Conservation (phyloP, 2,888 invertebrate species). For the Scrobipalpa costella region DNA sequence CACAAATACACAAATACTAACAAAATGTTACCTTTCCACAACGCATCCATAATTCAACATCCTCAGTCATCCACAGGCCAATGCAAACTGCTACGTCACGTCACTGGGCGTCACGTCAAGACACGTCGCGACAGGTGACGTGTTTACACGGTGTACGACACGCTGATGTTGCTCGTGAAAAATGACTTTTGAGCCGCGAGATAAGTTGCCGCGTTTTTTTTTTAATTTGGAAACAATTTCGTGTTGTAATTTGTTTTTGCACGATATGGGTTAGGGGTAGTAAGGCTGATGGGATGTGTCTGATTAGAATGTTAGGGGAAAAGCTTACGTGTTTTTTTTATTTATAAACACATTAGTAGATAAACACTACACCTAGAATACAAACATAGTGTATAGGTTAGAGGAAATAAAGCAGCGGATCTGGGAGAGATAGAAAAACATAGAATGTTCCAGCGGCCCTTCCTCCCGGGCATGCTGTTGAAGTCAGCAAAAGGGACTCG, state of each 20-base stretch:
- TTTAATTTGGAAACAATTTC: slow-evolving; percentile 8
- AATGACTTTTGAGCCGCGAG: slow-evolving; percentile 17
- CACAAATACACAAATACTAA: too few relatives aligned
- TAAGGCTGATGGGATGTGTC: background rate
- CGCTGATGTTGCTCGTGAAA: slow-evolving; percentile 20
- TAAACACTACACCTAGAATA: too few relatives aligned
- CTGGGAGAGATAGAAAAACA: too few relatives aligned
- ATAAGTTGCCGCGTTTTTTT: slow-evolving; percentile 12
- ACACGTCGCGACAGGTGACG: slow-evolving; percentile 57
- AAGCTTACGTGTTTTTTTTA: background rate
- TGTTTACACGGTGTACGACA: slow-evolving; percentile 49
- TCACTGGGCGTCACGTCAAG: slow-evolving; percentile 27
- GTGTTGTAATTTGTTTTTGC: slow-evolving; percentile 12
- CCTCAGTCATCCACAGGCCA: background rate
- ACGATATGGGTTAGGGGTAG: background rate
- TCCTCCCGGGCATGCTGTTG: too few relatives aligned
- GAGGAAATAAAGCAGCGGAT: too few relatives aligned
- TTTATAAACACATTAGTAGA: background rate
- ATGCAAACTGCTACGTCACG: background rate
- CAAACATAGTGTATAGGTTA: too few relatives aligned
- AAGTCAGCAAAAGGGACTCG: too few relatives aligned
- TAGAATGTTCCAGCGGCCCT: too few relatives aligned
- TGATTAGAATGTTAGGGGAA: background rate
- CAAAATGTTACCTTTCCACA: too few relatives aligned
- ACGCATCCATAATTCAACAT: background rate